A percentile compares a stretch with the other conserved stretches of the same genome.
These are phyloP conservation scores for Eudorcas thomsonii DNA, from an alignment of 2,113 vertebrate species.

Conservation along the genomic window DNA sequence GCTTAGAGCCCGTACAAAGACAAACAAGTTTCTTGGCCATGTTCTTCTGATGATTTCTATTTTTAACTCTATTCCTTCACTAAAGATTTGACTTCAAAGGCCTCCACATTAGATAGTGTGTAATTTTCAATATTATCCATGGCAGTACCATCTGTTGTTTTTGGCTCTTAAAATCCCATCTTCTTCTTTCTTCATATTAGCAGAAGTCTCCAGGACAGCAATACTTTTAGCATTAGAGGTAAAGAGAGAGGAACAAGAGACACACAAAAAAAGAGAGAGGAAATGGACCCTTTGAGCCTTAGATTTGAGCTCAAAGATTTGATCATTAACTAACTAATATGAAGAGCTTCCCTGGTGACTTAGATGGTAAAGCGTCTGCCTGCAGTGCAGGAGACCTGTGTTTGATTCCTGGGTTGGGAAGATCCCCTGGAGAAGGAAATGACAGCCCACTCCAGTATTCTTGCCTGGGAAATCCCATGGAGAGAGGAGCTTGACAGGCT, in stretches of 20 bases:
- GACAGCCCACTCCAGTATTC: not conserved
- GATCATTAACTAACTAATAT: not conserved
- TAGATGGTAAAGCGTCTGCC: not conserved
- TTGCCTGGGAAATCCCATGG: not conserved
- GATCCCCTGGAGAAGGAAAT: not conserved
- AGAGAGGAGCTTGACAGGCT: not conserved
- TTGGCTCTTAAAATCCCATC: not conserved
- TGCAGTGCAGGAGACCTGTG: not conserved
- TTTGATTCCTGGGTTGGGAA: not conserved
- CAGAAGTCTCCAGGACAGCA: not conserved
- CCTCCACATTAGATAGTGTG: too few relatives aligned
- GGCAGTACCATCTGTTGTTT: not conserved
- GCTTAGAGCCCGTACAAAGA: not conserved
- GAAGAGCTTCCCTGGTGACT: not conserved
- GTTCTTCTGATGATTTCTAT: not conserved
- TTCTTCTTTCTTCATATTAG: not conserved
- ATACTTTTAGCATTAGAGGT: not conserved
- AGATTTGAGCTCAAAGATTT: not conserved
- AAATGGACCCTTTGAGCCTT: not conserved
- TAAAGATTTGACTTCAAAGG: not conserved
- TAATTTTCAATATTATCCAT: not conserved
- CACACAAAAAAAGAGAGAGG: too few relatives aligned
- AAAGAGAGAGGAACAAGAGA: not conserved
- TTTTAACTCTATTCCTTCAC: not conserved
- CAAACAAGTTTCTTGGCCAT: not conserved